Base-by-base conservation (phyloP, 1,140 invertebrate species). In the Bombus confusus region DNA sequence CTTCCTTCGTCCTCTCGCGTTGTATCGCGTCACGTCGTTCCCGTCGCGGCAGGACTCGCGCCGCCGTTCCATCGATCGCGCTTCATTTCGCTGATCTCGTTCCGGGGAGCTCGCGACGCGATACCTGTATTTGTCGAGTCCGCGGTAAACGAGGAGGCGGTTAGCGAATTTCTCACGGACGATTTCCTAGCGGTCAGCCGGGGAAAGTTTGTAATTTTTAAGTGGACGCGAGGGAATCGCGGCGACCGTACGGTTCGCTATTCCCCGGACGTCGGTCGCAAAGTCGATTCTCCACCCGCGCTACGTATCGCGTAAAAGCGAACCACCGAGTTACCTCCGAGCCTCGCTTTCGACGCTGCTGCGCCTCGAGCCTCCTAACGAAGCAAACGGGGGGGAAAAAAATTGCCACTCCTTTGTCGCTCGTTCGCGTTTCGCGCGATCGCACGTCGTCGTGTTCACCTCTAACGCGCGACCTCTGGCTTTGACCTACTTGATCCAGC, bases 141-240 rank as follows among this genome's bases (percentile, higher is more conserved):
- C 66, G 74, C 73, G 73, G 57, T 25, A 79, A 64, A 64, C 8
- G 47, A 22, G 43, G n/a, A 68, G 25, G 37, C n/a, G 4, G n/a
- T 31, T 74, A 41, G 34, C 47, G 15, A 68, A 28, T 22, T 43
- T 80, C 76, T 80, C 59, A 52, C 41, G 37, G 28, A 52, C 52
- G 18, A 31, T 41, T 25, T 41, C 34, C 74, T 39, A 37, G 34
- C 22, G 69, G 62, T 37, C 59, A 43, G 6, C 37, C 37, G 31
- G 75, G 31, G 9, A 79, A 83, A 87, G 68, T 87, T 83, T 52
- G 34, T 87, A 87, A 88, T 88, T 88, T 88, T 88, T 88, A 88
- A 66, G 25, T 66, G 73, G 34, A 64, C 62, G 28, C 41, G 10
- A 34, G 37, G 41, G n/a, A 37, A 9, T 43, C 37, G 43, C 22